Conservation (phyloP, 2,797 vertebrate genomes). For the Semotilus atromaculatus region DNA sequence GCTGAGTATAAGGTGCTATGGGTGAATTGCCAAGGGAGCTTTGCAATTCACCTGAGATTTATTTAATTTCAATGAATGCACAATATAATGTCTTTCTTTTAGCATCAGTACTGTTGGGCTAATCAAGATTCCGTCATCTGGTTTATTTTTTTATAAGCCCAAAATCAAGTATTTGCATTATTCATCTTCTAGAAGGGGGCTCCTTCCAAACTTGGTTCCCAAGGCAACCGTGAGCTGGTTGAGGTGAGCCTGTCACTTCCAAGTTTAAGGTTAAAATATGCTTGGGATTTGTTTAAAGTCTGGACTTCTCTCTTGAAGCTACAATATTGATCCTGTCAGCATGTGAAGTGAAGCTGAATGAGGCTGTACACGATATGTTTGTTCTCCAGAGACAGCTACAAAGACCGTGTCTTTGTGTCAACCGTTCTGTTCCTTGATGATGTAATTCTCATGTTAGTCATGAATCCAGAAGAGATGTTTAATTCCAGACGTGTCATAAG, state of each 20-base stretch:
- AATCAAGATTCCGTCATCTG: conserved; percentile 18
- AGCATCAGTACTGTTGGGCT: conserved; percentile 6
- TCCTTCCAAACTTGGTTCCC: conserved; percentile 36
- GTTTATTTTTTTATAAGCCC: conserved; percentile 26
- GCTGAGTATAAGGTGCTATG: conserved; percentile 55
- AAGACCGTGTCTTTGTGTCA: conserved; percentile 34
- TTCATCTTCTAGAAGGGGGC: conserved; percentile 31
- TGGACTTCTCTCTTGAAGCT: conserved; percentile 21
- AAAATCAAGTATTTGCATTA: conserved; percentile 52
- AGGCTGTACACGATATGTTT: conserved; percentile 21
- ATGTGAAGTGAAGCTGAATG: conserved; percentile 34
- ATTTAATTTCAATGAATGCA: neutral
- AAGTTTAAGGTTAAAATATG: conserved; percentile 46
- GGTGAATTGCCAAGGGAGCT: conserved; percentile 56
- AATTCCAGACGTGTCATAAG: conserved; percentile 23
- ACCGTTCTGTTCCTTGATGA: conserved; percentile 47
- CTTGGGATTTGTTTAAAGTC: conserved; percentile 29
- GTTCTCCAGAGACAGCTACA: conserved; percentile 27
- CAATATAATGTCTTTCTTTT: conserved; percentile 22
- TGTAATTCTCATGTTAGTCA: conserved; percentile 48
- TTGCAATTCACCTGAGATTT: conserved; percentile 22
- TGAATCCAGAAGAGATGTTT: conserved; percentile 26
- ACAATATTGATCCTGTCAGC: conserved; percentile 30
- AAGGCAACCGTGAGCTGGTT: conserved; percentile 49
- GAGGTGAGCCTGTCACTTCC: conserved; percentile 51